Conservation (phyloP, 2,113 vertebrate species). For the Chaenocephalus aceratus region DNA sequence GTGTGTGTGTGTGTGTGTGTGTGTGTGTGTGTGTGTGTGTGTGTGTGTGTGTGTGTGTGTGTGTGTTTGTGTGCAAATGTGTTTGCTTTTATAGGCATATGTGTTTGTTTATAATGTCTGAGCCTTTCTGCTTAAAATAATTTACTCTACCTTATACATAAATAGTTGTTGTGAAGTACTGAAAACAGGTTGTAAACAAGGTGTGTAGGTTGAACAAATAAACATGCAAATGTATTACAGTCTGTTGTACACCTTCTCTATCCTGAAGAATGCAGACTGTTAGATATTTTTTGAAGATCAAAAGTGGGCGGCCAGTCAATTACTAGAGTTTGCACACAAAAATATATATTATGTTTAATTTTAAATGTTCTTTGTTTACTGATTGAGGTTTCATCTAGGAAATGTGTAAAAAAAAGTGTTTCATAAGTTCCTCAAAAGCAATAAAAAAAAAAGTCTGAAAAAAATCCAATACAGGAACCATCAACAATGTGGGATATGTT, state of each 20-base stretch:
- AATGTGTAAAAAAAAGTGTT: background rate
- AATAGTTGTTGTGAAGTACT: background rate
- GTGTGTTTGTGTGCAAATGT: conserved; percentile 16
- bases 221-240: conserved; percentile 3
- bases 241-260: background rate
- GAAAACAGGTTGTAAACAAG: background rate
- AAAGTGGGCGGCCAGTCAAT: background rate
- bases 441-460: background rate
- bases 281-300: background rate
- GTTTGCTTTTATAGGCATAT: conserved; percentile 30
- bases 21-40: no score
- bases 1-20: no score
- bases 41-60: conserved; percentile 22
- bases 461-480: background rate
- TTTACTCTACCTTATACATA: background rate
- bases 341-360: background rate
- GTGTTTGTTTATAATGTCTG: conserved; percentile 49
- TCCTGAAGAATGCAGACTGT: background rate
- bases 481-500: no score
- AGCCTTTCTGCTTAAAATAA: conserved; percentile 6
- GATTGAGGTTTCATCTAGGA: background rate
- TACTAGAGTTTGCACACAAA: background rate
- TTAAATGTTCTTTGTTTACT: background rate
- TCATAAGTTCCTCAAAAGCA: background rate
- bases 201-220: conserved; percentile 29